These are phyloP conservation scores for Andrena cerasifolii DNA, from an alignment of 1,140 invertebrate species.

Conservation along the genomic window DNA sequence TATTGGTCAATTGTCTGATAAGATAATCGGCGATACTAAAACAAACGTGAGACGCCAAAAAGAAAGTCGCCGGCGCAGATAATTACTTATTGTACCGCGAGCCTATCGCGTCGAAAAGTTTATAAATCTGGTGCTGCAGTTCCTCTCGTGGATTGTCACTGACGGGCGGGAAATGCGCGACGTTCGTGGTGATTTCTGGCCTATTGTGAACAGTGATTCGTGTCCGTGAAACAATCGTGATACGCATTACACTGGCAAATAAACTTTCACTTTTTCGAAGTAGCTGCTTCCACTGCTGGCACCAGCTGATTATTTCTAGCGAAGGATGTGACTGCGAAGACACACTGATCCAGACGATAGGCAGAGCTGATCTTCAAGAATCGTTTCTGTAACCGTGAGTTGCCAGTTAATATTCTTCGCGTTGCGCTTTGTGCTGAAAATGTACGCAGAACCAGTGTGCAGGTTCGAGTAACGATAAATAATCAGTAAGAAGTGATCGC, in stretches of 20 bases:
- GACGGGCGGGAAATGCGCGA: background rate
- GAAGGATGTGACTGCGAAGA: background rate
- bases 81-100: background rate
- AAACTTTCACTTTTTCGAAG: conserved; percentile 12
- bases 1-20: conserved; percentile 9
- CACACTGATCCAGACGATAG: too few species aligned
- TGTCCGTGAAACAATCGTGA: conserved; percentile 13
- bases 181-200: background rate
- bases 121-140: background rate
- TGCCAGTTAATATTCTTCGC: background rate
- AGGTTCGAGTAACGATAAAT: too few species aligned
- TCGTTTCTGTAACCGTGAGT: too few species aligned
- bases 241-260: background rate
- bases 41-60: background rate
- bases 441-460: too few species aligned
- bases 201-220: background rate
- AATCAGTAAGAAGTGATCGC: too few species aligned
- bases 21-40: conserved; percentile 12
- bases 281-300: too few species aligned
- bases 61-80: too few species aligned
- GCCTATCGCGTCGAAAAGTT: background rate
- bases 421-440: too few species aligned
- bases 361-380: background rate
- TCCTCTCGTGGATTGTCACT: background rate
- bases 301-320: background rate